Evolutionary conservation across 2,888 invertebrate species (phyloP).

Genomic region (Tipula unca): DNA sequence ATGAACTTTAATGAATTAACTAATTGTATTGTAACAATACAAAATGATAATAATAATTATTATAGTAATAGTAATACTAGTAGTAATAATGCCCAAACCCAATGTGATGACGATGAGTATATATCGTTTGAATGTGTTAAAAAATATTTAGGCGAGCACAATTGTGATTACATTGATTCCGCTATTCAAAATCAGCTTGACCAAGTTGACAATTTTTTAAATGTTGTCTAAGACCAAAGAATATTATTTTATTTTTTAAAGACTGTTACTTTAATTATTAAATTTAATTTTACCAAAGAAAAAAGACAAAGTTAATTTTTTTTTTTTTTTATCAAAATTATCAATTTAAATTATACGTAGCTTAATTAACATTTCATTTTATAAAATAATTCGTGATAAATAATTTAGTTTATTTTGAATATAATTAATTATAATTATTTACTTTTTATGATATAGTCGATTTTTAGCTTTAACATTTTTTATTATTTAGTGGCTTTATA

Average conservation of each 20-base stretch:
- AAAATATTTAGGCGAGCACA: constrained; percentile 37
- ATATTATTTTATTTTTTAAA: neutral
- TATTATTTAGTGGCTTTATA: too few species aligned
- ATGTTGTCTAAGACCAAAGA: neutral
- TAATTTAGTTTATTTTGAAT: neutral
- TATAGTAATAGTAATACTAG: neutral
- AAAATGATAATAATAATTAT: constrained; percentile 25
- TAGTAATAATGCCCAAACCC: neutral
- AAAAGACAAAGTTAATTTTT: neutral
- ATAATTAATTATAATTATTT: neutral
- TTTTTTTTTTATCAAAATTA: neutral
- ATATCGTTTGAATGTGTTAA: constrained; percentile 43
- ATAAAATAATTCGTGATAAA: neutral
- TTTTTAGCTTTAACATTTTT: neutral
- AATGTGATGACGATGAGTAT: constrained; percentile 31
- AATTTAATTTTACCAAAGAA: neutral
- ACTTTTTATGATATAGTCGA: neutral
- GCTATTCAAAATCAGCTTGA: constrained; percentile 22
- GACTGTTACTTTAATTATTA: neutral
- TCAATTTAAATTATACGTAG: neutral
- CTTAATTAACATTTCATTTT: neutral
- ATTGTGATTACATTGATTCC: constrained; percentile 23
- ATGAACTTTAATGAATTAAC: constrained; percentile 45
- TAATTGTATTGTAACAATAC: constrained; percentile 43
- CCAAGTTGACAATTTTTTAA: neutral